A percentile compares a stretch with the other conserved stretches of the same genome.
Conservation (phyloP, 2,888 invertebrate genomes). For the Lottia scabra region DNA sequence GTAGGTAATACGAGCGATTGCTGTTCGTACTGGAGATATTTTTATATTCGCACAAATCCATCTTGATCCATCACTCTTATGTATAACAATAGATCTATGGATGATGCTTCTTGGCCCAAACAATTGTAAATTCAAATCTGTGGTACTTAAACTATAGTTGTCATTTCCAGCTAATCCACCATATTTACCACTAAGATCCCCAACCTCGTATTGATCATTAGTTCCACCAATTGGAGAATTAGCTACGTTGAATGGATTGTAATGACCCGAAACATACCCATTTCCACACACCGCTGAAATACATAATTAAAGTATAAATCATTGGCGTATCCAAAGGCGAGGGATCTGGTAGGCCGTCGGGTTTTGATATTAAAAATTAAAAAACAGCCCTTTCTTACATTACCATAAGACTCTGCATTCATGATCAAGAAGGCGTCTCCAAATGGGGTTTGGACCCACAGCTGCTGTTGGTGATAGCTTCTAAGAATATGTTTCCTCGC, state of each 20-base stretch:
- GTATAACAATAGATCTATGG: conserved; percentile 84
- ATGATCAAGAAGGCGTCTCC: no score
- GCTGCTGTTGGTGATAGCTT: no score
- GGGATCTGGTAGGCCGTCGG: no score
- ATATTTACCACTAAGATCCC: conserved; percentile 90
- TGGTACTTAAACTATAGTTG: conserved; percentile 71
- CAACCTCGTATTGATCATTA: conserved; percentile 90
- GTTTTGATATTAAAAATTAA: no score
- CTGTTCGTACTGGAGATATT: conserved; percentile 73
- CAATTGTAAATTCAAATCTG: conserved; percentile 88
- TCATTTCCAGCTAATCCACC: conserved; percentile 80
- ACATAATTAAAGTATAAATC: no score
- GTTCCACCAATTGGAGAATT: conserved; percentile 74
- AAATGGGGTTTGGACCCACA: no score
- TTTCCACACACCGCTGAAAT: conserved; percentile 70
- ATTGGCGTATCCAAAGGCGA: no score
- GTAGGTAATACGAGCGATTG: conserved; percentile 85
- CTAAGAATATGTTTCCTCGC: no score
- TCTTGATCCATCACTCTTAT: conserved; percentile 70
- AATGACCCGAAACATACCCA: conserved; percentile 77
- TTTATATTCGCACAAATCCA: conserved; percentile 71
- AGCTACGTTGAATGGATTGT: conserved; percentile 77
- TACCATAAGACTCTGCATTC: no score
- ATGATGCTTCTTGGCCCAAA: conserved; percentile 83
- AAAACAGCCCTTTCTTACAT: no score